A percentile compares a stretch with the other conserved stretches of the same genome.
phyloP scores from a whole-genome alignment of 2,113 vertebrate species.

The Muntiacus muntjak region DNA sequence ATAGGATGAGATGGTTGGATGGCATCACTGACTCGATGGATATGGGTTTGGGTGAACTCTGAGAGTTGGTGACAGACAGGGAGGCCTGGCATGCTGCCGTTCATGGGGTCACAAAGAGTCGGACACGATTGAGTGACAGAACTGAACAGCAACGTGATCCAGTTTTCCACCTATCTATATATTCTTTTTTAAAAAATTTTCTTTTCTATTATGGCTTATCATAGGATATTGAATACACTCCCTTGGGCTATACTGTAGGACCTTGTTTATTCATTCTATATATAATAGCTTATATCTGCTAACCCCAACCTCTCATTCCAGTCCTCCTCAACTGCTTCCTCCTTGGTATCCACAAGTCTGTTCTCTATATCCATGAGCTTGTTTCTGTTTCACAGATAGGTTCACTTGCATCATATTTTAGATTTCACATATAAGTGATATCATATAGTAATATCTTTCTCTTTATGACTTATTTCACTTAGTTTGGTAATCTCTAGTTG shows the following conservation, averaged over 20 bases:
- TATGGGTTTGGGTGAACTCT: background rate
- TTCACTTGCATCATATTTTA: background rate
- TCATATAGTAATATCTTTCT: background rate
- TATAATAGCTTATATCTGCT: background rate
- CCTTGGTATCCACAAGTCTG: background rate
- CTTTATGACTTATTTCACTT: background rate
- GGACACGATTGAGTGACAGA: background rate
- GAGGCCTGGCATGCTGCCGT: rapidly evolving
- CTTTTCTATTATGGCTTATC: background rate
- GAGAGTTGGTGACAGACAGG: background rate
- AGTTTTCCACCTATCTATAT: background rate
- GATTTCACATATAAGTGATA: background rate
- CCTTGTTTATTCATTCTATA: too few species aligned
- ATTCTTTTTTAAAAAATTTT: background rate
- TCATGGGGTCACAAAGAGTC: background rate
- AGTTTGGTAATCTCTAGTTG: background rate
- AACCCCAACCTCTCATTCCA: background rate
- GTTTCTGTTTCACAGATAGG: background rate
- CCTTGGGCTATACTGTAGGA: background rate
- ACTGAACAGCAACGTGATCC: background rate
- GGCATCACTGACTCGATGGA: rapidly evolving
- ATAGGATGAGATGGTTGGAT: background rate
- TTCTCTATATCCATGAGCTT: background rate
- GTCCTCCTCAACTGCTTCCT: rapidly evolving
- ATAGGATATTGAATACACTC: background rate